These are phyloP conservation scores for Agonopterix alstromeriana DNA, from an alignment of 2,888 invertebrate species.

Conservation along the genomic window DNA sequence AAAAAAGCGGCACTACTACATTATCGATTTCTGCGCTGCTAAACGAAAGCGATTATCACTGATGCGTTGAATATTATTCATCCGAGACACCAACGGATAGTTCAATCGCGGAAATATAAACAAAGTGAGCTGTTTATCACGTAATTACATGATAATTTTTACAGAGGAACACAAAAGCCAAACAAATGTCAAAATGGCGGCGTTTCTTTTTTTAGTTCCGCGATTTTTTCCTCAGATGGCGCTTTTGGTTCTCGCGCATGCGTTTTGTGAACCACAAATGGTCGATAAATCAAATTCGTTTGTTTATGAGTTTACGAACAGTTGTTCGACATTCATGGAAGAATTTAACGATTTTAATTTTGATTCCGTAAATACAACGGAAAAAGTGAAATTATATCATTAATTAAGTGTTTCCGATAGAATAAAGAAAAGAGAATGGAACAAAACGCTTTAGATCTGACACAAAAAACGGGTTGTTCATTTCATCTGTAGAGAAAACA, in stretches of 20 bases:
- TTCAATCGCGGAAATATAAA: slow-evolving; percentile 30
- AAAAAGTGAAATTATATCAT: too few relatives aligned
- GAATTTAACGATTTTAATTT: too few relatives aligned
- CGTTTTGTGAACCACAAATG: slow-evolving; percentile 47
- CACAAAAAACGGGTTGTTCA: too few relatives aligned
- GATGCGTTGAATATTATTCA: slow-evolving; percentile 29
- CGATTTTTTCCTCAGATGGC: slow-evolving; percentile 50
- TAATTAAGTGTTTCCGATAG: too few relatives aligned
- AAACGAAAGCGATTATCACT: slow-evolving; percentile 31
- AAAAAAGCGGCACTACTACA: slow-evolving; percentile 65
- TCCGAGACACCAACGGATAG: slow-evolving; percentile 22
- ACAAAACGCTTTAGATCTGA: too few relatives aligned
- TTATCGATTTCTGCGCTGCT: slow-evolving; percentile 63
- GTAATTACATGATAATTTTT: slow-evolving; percentile 52
- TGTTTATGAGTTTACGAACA: too few relatives aligned
- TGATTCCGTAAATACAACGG: too few relatives aligned
- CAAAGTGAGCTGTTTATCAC: slow-evolving; percentile 27
- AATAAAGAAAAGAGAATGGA: too few relatives aligned
- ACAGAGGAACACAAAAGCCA: slow-evolving; percentile 68
- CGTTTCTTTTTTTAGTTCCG: slow-evolving; percentile 41
- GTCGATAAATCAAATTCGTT: slow-evolving; percentile 26
- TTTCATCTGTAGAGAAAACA: too few relatives aligned
- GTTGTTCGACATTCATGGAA: too few relatives aligned
- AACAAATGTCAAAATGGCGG: slow-evolving; percentile 78
- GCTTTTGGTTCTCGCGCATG: slow-evolving; percentile 49